Percentiles rank a stretch among this genome's conserved stretches.
Evolutionary conservation across 2,888 invertebrate genomes (phyloP).

Genomic region (Mesochorus sp.): DNA sequence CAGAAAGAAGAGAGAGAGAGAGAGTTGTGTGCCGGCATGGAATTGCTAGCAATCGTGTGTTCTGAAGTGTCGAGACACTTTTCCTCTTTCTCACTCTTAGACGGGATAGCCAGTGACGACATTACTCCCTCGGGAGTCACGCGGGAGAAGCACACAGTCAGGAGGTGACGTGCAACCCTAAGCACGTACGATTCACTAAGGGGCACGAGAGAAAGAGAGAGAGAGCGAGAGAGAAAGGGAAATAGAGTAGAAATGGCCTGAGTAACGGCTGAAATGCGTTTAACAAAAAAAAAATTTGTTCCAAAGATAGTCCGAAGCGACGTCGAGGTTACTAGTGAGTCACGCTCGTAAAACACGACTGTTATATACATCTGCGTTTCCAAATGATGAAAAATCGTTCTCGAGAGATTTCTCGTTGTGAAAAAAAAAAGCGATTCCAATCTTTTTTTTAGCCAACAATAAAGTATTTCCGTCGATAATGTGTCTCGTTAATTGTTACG

Average conservation of each 20-base stretch:
- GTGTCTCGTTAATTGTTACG: neutral
- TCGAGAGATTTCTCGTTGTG: neutral
- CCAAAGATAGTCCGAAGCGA: conserved; percentile 45
- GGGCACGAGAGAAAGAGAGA: conserved; percentile 14
- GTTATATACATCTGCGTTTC: neutral
- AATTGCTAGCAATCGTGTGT: conserved; percentile 21
- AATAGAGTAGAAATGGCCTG: neutral
- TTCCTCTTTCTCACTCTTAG: conserved; percentile 21
- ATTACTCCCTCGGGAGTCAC: conserved; percentile 55
- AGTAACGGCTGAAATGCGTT: conserved; percentile 5
- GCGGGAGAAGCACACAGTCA: conserved; percentile 41
- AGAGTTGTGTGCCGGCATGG: neutral
- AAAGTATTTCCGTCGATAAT: neutral
- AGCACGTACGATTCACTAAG: conserved; percentile 52
- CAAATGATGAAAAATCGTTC: neutral
- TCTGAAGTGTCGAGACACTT: conserved; percentile 31
- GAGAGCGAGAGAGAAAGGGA: conserved; percentile 1
- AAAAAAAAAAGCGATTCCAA: no score
- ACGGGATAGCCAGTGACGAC: conserved; percentile 36
- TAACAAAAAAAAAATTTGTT: conserved; percentile 32
- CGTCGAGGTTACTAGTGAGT: neutral
- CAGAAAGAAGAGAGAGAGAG: neutral
- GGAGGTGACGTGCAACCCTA: conserved; percentile 40
- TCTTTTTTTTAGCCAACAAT: neutral
- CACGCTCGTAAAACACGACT: neutral